Base-by-base conservation (phyloP, 2,888 invertebrate genomes). In the Sericinus montela region DNA sequence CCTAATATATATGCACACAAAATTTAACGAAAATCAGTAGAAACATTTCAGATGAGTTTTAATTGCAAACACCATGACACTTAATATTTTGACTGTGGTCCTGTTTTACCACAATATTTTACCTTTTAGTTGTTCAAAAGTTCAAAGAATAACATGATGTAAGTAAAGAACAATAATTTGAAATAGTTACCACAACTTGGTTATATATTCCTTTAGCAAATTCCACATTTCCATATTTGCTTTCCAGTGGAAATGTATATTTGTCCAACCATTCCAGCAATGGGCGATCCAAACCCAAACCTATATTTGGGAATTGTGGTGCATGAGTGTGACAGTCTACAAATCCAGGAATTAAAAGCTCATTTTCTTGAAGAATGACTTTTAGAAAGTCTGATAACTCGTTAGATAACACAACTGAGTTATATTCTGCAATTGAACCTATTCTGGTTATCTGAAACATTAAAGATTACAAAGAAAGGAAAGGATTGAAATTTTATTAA, bases 271-370 rank as follows among this genome's bases (percentile, higher is more conserved):
- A 98, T 40, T 96, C 94, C 7, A 97, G 73, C 32, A 98, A 82
- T 0, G 93, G 92, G 59, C 92, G 91, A 68, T 97, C 96, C 57
- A 96, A 90, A 0, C 96, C 97, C 9, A 96, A 79, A 0, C 97
- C 97, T 48, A 93, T 86, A 78, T 97, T 97, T 0, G 96, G 95
- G 62, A 94, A 94, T 79, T 98, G 97, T 0, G 96, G 93, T 0
- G 96, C 97, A 84, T 98, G 97, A 8, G 95, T 94, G 71, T 98
- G 98, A 15, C 95, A 94, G 76, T 98, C 97, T 1, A 97, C 90
- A 52, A 98, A 91, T 0, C 97, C 98, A 0, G 97, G 97, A 72
- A 97, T 93, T 10, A 97, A 72, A 67, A 97, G 93, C 76, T 95
- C 93, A 41, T 80, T 75, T 3, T 62, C 48, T 7, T 44, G 54